phyloP scores from a whole-genome alignment of 2,888 invertebrate genomes.

The Drosophila helvetica region DNA sequence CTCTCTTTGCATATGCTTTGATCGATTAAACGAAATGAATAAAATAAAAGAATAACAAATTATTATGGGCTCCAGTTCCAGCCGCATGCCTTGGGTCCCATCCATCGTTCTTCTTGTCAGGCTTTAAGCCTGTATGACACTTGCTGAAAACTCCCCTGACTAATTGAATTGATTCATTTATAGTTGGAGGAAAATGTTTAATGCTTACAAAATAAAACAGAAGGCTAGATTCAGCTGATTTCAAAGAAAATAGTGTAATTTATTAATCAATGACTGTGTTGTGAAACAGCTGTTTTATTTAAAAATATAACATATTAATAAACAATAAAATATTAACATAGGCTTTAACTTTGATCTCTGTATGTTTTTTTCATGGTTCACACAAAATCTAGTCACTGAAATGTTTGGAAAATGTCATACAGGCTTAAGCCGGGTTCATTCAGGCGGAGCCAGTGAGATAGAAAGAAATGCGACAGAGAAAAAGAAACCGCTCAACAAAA shows the following conservation, averaged over 20 bases:
- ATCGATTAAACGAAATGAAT: conserved; percentile 70
- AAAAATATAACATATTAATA: too few relatives aligned
- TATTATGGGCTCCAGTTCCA: conserved; percentile 44
- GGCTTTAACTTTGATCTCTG: background rate
- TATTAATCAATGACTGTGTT: background rate
- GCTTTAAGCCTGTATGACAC: conserved; percentile 1
- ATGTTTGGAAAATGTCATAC: background rate
- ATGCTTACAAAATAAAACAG: background rate
- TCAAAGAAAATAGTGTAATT: background rate
- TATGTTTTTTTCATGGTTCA: too few relatives aligned
- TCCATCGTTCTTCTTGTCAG: conserved; percentile 5
- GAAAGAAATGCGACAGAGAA: background rate
- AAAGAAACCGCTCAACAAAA: background rate
- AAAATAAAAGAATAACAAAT: conserved; percentile 62
- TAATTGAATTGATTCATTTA: background rate
- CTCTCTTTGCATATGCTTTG: conserved; percentile 60
- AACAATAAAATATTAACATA: too few relatives aligned
- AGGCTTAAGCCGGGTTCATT: background rate
- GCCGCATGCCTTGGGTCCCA: conserved; percentile 10
- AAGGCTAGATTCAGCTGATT: background rate
- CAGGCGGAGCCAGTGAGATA: conserved; percentile 14
- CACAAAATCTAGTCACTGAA: background rate
- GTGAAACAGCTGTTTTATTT: background rate
- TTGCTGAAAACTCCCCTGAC: background rate
- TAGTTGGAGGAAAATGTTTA: background rate